Conservation (phyloP, 37 sponge, comb jelly and placozoan genomes). For the Aphrocallistes beatrix region DNA sequence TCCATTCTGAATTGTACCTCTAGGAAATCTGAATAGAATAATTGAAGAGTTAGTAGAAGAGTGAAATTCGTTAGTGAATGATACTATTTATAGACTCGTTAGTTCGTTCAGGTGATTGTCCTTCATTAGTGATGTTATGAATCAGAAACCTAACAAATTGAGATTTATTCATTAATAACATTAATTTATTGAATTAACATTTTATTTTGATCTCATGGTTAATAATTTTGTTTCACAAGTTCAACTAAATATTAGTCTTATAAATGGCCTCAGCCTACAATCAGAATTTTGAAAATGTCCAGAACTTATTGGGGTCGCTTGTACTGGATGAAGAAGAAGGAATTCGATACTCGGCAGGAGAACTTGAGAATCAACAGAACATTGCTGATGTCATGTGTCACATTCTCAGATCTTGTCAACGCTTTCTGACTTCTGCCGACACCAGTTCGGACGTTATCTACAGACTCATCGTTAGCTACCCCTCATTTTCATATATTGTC, state of each 20-base stretch:
- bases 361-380: conserved; percentile 4
- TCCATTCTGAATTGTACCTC: too few relatives aligned
- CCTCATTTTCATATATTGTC: background rate
- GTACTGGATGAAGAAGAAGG: conserved; percentile 8
- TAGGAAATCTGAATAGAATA: too few relatives aligned
- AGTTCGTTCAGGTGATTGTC: too few relatives aligned
- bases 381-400: background rate
- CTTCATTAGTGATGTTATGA: too few relatives aligned
- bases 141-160: too few relatives aligned
- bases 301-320: background rate
- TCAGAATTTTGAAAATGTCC: background rate
- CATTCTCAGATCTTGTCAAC: background rate
- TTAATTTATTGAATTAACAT: too few relatives aligned
- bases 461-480: background rate
- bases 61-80: too few relatives aligned
- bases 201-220: background rate
- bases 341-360: background rate
- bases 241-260: background rate
- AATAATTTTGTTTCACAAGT: background rate
- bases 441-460: background rate
- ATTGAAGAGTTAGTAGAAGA: too few relatives aligned
- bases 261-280: background rate
- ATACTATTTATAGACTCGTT: too few relatives aligned
- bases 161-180: too few relatives aligned
- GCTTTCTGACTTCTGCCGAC: background rate